A percentile compares a stretch with the other conserved stretches of the same genome.
phyloP scores from a whole-genome alignment of 37 sponge, comb jelly and placozoan genomes.

The Halichondria panicea region DNA sequence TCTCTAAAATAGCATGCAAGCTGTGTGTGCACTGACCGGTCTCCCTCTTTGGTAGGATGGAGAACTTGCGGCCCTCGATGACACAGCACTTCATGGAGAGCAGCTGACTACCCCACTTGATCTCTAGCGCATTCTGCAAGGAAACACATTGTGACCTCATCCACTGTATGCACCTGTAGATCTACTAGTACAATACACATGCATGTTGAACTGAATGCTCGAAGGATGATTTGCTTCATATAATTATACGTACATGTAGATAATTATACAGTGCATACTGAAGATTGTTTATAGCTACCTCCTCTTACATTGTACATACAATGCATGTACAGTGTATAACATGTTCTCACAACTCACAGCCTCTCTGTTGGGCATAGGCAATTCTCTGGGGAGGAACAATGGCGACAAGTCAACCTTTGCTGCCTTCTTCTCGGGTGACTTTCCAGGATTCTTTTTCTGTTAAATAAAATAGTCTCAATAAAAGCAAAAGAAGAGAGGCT shows the following conservation, averaged over 20 bases:
- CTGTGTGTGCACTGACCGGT: conserved; percentile 47
- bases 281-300: not conserved
- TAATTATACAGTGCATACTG: not conserved
- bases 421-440: conserved; percentile 39
- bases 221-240: too few relatives aligned
- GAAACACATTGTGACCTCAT: too few relatives aligned
- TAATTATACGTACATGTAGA: not conserved
- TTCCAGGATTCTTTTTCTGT: conserved; percentile 40
- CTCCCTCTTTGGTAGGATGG: conserved; percentile 80
- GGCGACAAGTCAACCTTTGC: conserved; percentile 87
- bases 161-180: too few relatives aligned
- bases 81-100: conserved; percentile 83
- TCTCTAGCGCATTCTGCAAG: conserved; percentile 28
- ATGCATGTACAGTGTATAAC: not conserved
- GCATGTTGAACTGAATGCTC: too few relatives aligned
- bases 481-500: not conserved
- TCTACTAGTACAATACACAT: too few relatives aligned
- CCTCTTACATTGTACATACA: not conserved
- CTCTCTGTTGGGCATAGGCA: conserved; percentile 72
- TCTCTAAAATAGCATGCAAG: not conserved
- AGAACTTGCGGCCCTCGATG: conserved; percentile 87
- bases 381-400: conserved; percentile 71
- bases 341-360: conserved; percentile 54
- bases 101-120: conserved; percentile 33
- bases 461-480: not conserved